phyloP scores from a whole-genome alignment of 1,140 invertebrate genomes.

The Cydia strobilella region DNA sequence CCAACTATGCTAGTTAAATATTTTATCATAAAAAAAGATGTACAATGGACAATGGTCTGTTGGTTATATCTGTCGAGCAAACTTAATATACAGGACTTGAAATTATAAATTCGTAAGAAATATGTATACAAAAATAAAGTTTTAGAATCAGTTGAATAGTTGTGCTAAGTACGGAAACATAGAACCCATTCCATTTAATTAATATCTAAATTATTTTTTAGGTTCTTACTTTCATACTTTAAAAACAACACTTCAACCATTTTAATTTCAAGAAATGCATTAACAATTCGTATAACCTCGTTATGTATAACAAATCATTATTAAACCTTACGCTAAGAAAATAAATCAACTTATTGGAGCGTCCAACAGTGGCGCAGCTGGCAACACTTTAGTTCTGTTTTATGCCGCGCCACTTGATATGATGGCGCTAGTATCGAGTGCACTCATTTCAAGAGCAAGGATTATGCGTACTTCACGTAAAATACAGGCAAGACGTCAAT shows the following conservation, averaged over 20 bases:
- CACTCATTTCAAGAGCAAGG: not conserved
- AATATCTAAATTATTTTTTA: too few species aligned
- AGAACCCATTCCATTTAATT: not conserved
- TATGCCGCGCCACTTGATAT: not conserved
- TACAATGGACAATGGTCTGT: constrained; percentile 13
- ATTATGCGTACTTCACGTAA: not conserved
- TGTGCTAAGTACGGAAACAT: not conserved
- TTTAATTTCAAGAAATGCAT: constrained; percentile 12
- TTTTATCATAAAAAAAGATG: constrained; percentile 49
- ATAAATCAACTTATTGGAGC: not conserved
- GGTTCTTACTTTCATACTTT: not conserved
- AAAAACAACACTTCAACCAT: not conserved
- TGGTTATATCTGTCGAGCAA: constrained; percentile 23
- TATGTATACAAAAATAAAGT: constrained; percentile 9
- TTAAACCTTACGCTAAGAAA: not conserved
- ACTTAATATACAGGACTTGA: constrained; percentile 12
- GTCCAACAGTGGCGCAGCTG: not conserved
- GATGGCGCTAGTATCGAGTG: not conserved
- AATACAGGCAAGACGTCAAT: not conserved
- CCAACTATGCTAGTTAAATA: constrained; percentile 69
- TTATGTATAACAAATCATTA: constrained; percentile 8
- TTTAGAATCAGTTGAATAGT: not conserved
- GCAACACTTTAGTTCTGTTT: not conserved
- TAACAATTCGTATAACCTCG: constrained; percentile 8
- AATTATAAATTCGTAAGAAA: not conserved